Percentiles rank a stretch among this genome's conserved stretches.
Evolutionary conservation across 2,888 invertebrate species (phyloP).

Genomic region (Tryphoninae sp.): DNA sequence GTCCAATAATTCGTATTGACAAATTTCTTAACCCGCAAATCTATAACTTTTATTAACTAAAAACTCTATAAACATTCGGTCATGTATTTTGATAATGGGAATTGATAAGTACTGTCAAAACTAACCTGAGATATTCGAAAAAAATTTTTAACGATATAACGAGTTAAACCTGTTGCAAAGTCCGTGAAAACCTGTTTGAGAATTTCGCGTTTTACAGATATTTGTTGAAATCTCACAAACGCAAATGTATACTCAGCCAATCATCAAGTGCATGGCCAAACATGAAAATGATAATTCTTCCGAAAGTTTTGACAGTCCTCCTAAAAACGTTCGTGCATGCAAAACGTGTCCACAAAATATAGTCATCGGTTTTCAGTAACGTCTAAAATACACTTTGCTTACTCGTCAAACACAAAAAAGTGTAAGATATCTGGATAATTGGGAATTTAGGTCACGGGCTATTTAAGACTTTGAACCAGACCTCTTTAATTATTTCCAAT

Average conservation of each 20-base stretch:
- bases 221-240: not conserved
- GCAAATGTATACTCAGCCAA: not conserved
- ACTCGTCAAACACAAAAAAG: not conserved
- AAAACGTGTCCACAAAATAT: not conserved
- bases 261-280: not conserved
- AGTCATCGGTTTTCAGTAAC: not conserved
- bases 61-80: no score
- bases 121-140: not conserved
- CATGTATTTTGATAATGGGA: no score
- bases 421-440: not conserved
- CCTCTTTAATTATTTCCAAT: slow-evolving; percentile 31
- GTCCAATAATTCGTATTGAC: no score
- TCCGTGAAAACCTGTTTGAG: not conserved
- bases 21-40: no score
- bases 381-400: not conserved
- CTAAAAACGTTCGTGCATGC: not conserved
- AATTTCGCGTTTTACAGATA: not conserved
- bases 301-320: not conserved
- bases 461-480: slow-evolving; percentile 24
- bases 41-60: no score
- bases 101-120: not conserved
- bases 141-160: not conserved
- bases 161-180: no score
- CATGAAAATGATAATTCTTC: not conserved
- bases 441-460: slow-evolving; percentile 9